Base-by-base conservation (phyloP, 2,888 invertebrate genomes). In the Caenorhabditis afra region DNA sequence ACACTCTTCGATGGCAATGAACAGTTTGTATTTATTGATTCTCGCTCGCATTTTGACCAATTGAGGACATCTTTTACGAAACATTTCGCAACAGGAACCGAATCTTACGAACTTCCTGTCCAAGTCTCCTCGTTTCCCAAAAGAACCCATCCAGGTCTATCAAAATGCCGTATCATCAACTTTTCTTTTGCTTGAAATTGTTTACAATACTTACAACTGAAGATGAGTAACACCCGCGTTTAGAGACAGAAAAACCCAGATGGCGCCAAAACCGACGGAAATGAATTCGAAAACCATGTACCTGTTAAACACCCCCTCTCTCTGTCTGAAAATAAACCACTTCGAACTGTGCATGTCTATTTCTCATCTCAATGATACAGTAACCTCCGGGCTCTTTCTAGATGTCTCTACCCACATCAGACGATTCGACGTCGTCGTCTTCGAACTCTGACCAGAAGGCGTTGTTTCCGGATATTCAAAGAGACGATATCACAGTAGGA, bases 381-480 rank as follows among this genome's bases (percentile, higher is more conserved):
- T 41, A 41, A 41, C 11, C 2, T 41, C 29, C 7, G 7, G 29
- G 7, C 29, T 41, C 7, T 20, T 64, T 64, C n/a, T 47, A 76
- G 55, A 71, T 78, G 71, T 65, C 77, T 8, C 49, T 64, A 18
- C 50, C 78, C 5, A 57, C 73, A 29, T 79, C 79, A 41, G 71
- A 79, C 3, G 79, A 73, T 23, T 79, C 79, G 23, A 49, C 79
- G 16, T 58, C 67, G 5, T 64, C 73, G 4, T 74, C 79, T 4
- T 65, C 70, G 4, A 29, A 52, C n/a, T 35, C 20, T 11, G 57
- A 53, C 14, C 62, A 62, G 47, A 41, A 50, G 35, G 39, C 41
- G 5, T 37, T 79, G 14, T 87, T 84, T 67, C 87, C 87, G 12
- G 79, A 85, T 11, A 87, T 88, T 61, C 78, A 82, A 20, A 57